Conservation (phyloP, 2,797 vertebrate species). For the Champsocephalus gunnari region DNA sequence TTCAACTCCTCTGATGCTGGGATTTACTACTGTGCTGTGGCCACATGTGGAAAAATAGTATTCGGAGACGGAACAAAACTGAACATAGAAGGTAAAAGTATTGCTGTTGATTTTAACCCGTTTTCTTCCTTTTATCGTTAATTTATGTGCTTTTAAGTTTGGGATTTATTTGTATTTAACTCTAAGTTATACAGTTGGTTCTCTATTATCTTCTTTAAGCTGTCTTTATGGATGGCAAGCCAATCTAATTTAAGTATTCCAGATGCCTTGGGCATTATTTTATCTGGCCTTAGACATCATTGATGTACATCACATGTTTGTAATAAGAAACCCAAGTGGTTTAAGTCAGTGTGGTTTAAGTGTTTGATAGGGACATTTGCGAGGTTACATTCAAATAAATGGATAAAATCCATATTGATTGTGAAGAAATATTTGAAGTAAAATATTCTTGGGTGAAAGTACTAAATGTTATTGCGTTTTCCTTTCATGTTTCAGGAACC, state of each 20-base stretch:
- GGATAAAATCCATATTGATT: not conserved
- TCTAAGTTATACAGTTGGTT: not conserved
- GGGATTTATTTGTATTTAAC: not conserved
- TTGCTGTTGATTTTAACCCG: not conserved
- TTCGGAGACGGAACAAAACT: conserved; percentile 24
- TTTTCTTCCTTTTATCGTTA: not conserved
- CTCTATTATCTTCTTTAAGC: not conserved
- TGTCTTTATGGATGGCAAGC: not conserved
- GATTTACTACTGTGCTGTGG: too few relatives aligned
- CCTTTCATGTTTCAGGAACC: conserved; percentile 14
- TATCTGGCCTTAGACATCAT: not conserved
- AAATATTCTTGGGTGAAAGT: not conserved
- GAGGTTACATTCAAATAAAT: not conserved
- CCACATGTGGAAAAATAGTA: too few relatives aligned
- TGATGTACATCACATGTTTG: not conserved
- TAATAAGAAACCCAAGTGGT: not conserved
- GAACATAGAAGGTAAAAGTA: conserved; percentile 35
- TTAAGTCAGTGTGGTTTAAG: not conserved
- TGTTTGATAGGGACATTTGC: not conserved
- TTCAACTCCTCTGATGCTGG: too few relatives aligned
- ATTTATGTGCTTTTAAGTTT: not conserved
- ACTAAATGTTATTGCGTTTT: not conserved
- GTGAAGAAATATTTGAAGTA: not conserved
- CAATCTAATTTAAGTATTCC: not conserved
- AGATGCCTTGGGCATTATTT: not conserved